Evolutionary conservation across 2,888 invertebrate genomes (phyloP).

Genomic region (Halictus quadricinctus): DNA sequence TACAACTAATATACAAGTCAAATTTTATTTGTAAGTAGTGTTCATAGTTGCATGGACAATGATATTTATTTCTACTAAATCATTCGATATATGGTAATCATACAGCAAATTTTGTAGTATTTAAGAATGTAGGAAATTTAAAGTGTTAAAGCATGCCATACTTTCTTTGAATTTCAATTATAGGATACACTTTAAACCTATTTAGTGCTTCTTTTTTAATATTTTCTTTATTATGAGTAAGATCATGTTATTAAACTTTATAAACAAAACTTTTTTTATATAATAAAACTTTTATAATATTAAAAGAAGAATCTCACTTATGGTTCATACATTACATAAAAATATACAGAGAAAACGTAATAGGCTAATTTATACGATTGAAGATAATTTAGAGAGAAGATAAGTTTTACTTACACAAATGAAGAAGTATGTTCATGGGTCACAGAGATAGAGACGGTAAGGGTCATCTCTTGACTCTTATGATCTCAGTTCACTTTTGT

Average conservation of each 20-base stretch:
- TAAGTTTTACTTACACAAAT: conserved; percentile 73
- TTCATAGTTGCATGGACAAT: conserved; percentile 24
- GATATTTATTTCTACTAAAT: conserved; percentile 15
- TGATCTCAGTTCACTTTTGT: conserved; percentile 77
- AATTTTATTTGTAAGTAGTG: background rate
- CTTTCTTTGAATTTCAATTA: background rate
- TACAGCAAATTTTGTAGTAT: background rate
- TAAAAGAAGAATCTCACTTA: conserved; percentile 9
- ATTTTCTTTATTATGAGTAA: background rate
- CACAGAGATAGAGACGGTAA: conserved; percentile 76
- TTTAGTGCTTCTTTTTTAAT: background rate
- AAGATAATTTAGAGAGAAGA: conserved; percentile 73
- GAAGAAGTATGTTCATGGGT: conserved; percentile 70
- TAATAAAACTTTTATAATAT: background rate
- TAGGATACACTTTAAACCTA: background rate
- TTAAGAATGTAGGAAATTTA: background rate
- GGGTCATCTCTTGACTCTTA: conserved; percentile 80
- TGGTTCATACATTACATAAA: conserved; percentile 37
- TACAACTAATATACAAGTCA: background rate
- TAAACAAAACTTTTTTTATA: background rate
- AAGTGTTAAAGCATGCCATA: background rate
- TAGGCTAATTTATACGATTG: conserved; percentile 57
- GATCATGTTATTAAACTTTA: background rate
- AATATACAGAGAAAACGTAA: conserved; percentile 52
- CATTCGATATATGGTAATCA: conserved; percentile 1